phyloP scores from a whole-genome alignment of 2,888 invertebrate species.

The Diarsia dahlii region DNA sequence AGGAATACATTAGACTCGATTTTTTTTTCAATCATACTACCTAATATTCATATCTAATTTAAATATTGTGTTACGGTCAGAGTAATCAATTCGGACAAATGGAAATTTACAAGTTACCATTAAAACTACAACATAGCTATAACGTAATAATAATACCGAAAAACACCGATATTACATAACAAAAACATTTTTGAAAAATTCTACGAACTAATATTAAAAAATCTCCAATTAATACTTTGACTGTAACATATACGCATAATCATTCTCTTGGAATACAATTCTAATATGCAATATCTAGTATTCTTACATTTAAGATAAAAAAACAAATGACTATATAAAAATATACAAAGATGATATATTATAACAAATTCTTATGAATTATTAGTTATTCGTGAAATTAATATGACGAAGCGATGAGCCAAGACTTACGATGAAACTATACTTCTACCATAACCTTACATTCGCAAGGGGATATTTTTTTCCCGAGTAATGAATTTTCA shows the following conservation, averaged over 20 bases:
- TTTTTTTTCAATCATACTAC: slow-evolving; percentile 83
- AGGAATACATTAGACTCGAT: slow-evolving; percentile 87
- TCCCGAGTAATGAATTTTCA: not conserved
- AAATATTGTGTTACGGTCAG: slow-evolving; percentile 74
- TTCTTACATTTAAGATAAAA: slow-evolving; percentile 71
- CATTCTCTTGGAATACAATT: slow-evolving; percentile 77
- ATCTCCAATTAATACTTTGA: slow-evolving; percentile 75
- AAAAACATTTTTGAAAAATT: slow-evolving; percentile 40
- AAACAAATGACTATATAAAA: slow-evolving; percentile 84
- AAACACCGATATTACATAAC: slow-evolving; percentile 31
- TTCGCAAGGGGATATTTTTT: not conserved
- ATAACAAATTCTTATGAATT: slow-evolving; percentile 75
- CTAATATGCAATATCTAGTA: slow-evolving; percentile 73
- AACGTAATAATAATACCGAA: slow-evolving; percentile 47
- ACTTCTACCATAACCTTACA: not conserved
- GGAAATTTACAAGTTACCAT: slow-evolving; percentile 56
- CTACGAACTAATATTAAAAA: slow-evolving; percentile 53
- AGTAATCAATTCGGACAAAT: slow-evolving; percentile 71
- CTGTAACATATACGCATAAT: slow-evolving; percentile 74
- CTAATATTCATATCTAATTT: slow-evolving; percentile 80
- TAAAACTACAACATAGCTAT: slow-evolving; percentile 62
- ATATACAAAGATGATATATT: slow-evolving; percentile 79
- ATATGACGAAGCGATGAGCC: slow-evolving; percentile 38
- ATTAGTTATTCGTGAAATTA: slow-evolving; percentile 42
- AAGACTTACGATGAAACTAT: slow-evolving; percentile 40